These are phyloP conservation scores for Drosophila malerkotliana DNA, from an alignment of 1,140 invertebrate genomes.

Conservation along the genomic window DNA sequence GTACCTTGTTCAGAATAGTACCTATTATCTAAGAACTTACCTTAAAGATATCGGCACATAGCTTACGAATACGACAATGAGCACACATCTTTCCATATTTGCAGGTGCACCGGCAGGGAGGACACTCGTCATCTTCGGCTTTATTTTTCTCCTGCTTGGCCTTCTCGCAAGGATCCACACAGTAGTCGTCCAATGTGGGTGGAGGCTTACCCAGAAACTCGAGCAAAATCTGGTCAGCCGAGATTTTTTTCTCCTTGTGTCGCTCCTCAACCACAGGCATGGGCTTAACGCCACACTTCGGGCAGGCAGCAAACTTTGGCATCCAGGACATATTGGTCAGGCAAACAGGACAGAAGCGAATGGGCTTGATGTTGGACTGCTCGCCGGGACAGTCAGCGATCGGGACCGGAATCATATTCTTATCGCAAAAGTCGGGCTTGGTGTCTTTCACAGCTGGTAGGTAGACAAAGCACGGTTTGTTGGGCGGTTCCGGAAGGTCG, in stretches of 20 bases:
- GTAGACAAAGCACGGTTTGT: conserved; percentile 32
- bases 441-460: neutral
- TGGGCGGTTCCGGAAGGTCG: conserved; percentile 9
- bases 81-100: conserved; percentile 60
- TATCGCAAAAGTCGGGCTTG: conserved; percentile 11
- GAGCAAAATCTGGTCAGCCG: conserved; percentile 60
- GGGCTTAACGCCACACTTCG: conserved; percentile 65
- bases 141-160: neutral
- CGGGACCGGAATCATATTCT: conserved; percentile 17
- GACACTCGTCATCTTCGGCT: conserved; percentile 13
- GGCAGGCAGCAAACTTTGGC: conserved; percentile 65
- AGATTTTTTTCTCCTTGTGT: conserved; percentile 34
- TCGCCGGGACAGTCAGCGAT: conserved; percentile 27
- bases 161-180: conserved; percentile 16
- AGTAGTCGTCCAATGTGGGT: conserved; percentile 14
- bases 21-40: neutral
- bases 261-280: conserved; percentile 50
- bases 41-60: conserved; percentile 68
- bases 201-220: conserved; percentile 52
- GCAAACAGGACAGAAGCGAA: conserved; percentile 67
- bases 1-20: neutral
- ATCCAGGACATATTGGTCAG: conserved; percentile 74
- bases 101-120: conserved; percentile 66
- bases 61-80: conserved; percentile 70
- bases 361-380: conserved; percentile 40